Base-by-base conservation (phyloP, 2,113 vertebrate species). In the Indicator maculatus region DNA sequence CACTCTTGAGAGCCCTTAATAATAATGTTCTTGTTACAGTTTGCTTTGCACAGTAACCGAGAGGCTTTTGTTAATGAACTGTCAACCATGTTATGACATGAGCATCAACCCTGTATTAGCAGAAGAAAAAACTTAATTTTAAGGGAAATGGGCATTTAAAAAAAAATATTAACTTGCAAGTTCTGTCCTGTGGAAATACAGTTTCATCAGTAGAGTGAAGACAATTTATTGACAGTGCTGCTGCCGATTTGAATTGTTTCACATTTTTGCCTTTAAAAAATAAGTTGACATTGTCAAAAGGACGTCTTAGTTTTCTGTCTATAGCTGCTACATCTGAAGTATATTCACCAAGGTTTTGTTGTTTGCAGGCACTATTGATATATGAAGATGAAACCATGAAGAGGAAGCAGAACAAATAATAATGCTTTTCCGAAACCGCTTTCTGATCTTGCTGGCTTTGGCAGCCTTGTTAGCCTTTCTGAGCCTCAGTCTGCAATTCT, bases 351-450 rank as follows among this genome's bases (percentile, higher is more conserved):
- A 63, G 78, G 70, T 94, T 73, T 95, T 94, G 39, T 94, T 95
- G 14, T 94, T 94, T 71, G 27, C 96, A 98, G 98, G 90, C 81
- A 60, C 11, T 56, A 55, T 55, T 95, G 89, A 84, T 18, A 5
- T 6, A 66, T 67, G 84, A 93, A 97, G 95, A 89, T 96, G 96
- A 96, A 97, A 93, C 95, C 96, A 98, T 99, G 98, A 98, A 97
- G 98, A 98, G 98, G 92, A 98, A 97, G 98, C 96, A 97, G 97
- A 98, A 97, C 91, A 18, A 96, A 96, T 61, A 98, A 99, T 94
- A 98, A 99, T 99, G 99, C 98, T 99, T 98, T 98, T 99, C 98
- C 98, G 98, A 93, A 99, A 98, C 96, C 98, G 98, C 93, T 99
- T 99, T 98, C 96, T 99, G 96, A 97, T 99, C 90, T 97, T 99